Evolutionary conservation across 2,888 invertebrate genomes (phyloP).

Genomic region (Lissonota sp.): DNA sequence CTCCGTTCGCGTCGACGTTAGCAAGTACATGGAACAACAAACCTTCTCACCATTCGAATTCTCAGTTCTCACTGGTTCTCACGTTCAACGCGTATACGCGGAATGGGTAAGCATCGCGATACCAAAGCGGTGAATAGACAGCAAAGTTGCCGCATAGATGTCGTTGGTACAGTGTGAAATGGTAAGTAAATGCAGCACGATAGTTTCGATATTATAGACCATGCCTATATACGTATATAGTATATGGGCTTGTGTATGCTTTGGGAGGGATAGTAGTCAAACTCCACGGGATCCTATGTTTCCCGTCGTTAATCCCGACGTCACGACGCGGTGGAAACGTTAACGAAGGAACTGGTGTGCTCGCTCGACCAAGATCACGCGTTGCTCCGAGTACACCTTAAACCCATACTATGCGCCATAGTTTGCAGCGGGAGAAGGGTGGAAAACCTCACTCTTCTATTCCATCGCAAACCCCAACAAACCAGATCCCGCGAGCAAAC

Average conservation of each 20-base stretch:
- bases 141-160: background rate
- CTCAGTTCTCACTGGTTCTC: slow-evolving; percentile 16
- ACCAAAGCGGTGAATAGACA: no score
- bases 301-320: slow-evolving; percentile 63
- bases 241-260: background rate
- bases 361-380: slow-evolving; percentile 41
- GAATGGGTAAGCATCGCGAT: no score
- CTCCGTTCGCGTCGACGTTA: background rate
- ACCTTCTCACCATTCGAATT: slow-evolving; percentile 24
- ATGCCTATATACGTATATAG: slow-evolving; percentile 4
- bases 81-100: no score
- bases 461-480: background rate
- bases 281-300: slow-evolving; percentile 50
- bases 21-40: slow-evolving; percentile 2
- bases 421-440: background rate
- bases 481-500: slow-evolving; percentile 4
- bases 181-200: slow-evolving; percentile 21
- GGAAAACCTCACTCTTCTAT: slow-evolving; percentile 27
- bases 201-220: slow-evolving; percentile 5
- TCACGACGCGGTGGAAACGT: slow-evolving; percentile 62
- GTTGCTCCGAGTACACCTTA: slow-evolving; percentile 25
- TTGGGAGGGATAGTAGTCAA: background rate
- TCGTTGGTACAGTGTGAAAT: background rate
- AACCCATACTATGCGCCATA: no score
- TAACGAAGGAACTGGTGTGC: slow-evolving; percentile 61